Evolutionary conservation across 2,888 invertebrate species (phyloP), one percentile per base, ranked within the genome.

Genomic region (Phengaris arion): DNA sequence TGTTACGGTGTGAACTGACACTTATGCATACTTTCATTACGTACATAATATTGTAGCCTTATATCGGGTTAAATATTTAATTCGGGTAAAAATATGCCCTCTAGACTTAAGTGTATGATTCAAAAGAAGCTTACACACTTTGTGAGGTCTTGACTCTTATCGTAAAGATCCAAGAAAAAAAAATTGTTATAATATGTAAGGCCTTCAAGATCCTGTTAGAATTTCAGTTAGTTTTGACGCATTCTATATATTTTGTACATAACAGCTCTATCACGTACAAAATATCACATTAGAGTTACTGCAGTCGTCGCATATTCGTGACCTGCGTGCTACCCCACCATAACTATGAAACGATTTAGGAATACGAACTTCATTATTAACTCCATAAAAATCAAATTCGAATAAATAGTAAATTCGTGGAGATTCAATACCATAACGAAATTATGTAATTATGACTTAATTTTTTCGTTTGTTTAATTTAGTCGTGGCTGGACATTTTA

Each of bases 291-390:
- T 35, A 64, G 35, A 64, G 35, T 45, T 64, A 64, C 64, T 45
- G 64, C 64, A 64, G 64, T 64, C 10, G 64, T 64, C 35, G 35
- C 64, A 64, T 64, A 64, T 59, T 59, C 59, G 59, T 59, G 59
- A 59, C 64, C 12, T 64, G 35, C 64, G 64, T 64, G 64, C 7
- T 35, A 35, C 35, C 45, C 64, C 64, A 64, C 64, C 22, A 64
- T 64, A 64, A 64, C 64, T 64, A 64, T 64, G 6, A 64, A 64
- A 12, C 64, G 12, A 64, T 45, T 64, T 64, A 64, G 35, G 12
- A 64, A 64, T 45, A 64, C 64, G 35, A 12, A 64, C 64, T 64
- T 45, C 35, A 64, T 45, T 64, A 45, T 45, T 12, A 45, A 64
- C 64, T 45, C 35, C 45, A 64, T 64, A 45, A 64, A 64, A 64